Conservation (phyloP, 2,113 vertebrate species). For the Tragelaphus strepsiceros region DNA sequence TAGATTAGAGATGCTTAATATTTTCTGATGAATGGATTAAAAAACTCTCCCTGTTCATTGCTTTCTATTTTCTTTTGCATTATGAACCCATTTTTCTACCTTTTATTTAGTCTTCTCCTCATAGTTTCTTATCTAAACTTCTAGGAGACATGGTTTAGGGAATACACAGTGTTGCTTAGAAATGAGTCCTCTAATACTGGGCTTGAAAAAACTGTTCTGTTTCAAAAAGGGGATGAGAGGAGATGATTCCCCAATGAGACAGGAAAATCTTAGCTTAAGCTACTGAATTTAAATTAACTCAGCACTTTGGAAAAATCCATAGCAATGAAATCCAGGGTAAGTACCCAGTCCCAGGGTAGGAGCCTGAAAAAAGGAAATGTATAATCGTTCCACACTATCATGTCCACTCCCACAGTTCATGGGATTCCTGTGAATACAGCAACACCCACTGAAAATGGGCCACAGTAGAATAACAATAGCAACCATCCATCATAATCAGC, state of each 20-base stretch:
- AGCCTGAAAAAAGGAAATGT: neutral
- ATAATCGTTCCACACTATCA: too few species aligned
- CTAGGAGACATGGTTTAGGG: neutral
- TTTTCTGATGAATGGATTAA: neutral
- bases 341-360: too few species aligned
- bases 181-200: neutral
- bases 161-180: neutral
- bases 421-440: neutral
- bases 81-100: neutral
- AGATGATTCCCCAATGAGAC: neutral
- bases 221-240: neutral
- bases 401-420: neutral
- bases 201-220: neutral
- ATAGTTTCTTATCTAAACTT: neutral
- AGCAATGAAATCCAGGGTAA: neutral
- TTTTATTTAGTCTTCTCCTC: neutral
- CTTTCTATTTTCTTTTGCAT: neutral
- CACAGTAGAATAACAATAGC: neutral
- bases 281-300: neutral
- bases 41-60: neutral
- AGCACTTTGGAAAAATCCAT: neutral
- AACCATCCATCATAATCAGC: neutral
- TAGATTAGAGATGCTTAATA: neutral
- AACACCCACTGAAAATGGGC: neutral
- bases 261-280: neutral